phyloP scores from a whole-genome alignment of 2,888 invertebrate species.

The Acrobasis suavella region DNA sequence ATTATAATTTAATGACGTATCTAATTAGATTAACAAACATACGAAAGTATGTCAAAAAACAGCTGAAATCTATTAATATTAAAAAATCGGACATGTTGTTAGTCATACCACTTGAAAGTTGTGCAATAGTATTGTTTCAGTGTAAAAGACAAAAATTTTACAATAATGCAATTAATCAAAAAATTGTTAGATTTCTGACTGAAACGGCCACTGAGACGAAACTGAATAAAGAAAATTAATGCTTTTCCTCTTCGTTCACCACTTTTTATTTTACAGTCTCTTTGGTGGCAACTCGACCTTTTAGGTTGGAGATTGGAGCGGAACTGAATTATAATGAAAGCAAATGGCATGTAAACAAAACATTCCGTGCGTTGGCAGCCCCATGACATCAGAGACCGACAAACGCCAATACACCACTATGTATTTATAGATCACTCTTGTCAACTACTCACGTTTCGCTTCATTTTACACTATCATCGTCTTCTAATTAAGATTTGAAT shows the following conservation, averaged over 20 bases:
- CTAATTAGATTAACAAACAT: not conserved
- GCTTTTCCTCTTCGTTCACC: too few species aligned
- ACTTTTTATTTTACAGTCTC: not conserved
- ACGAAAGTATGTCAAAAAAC: not conserved
- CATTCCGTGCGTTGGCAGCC: slow-evolving; percentile 54
- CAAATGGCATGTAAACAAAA: slow-evolving; percentile 54
- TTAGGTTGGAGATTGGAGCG: not conserved
- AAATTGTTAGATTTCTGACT: too few species aligned
- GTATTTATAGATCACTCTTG: slow-evolving; percentile 40
- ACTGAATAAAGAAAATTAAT: too few species aligned
- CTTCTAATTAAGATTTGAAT: slow-evolving; percentile 34
- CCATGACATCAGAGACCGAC: slow-evolving; percentile 48
- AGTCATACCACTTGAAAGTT: not conserved
- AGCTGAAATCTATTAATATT: not conserved
- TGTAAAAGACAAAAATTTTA: not conserved
- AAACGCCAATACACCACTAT: slow-evolving; percentile 43
- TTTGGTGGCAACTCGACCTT: not conserved
- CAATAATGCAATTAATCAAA: too few species aligned
- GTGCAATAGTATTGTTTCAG: not conserved
- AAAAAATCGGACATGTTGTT: not conserved
- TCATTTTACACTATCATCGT: slow-evolving; percentile 61
- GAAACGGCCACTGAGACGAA: too few species aligned
- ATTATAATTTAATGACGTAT: not conserved
- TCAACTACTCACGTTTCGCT: slow-evolving; percentile 75
- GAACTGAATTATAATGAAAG: slow-evolving; percentile 20